Conservation (phyloP, 1,140 invertebrate species). For the Artemia franciscana region DNA sequence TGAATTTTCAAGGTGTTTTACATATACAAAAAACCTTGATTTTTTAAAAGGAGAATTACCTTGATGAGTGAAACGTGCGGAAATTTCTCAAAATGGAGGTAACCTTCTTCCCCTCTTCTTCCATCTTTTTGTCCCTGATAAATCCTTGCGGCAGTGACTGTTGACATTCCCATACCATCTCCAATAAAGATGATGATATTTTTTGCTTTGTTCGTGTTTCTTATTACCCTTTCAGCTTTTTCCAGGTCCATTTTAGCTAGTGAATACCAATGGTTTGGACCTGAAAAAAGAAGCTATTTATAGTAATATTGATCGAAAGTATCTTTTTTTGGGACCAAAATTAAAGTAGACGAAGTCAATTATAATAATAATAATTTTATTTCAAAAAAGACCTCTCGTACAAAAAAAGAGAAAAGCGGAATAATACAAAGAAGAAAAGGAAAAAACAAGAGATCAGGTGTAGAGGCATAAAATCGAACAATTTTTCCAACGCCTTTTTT, state of each 20-base stretch:
- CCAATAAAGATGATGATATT: slow-evolving; percentile 80
- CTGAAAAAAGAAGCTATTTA: slow-evolving; percentile 5
- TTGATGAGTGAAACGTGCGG: slow-evolving; percentile 58
- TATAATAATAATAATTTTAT: no score
- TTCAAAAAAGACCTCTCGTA: no score
- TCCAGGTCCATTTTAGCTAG: slow-evolving; percentile 14
- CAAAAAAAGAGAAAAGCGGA: no score
- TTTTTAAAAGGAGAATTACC: slow-evolving; percentile 31
- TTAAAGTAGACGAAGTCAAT: no score
- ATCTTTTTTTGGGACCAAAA: no score
- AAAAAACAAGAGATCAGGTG: no score
- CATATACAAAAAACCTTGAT: slow-evolving; percentile 1
- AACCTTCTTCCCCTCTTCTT: slow-evolving; percentile 32
- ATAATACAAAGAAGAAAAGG: no score
- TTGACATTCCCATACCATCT: slow-evolving; percentile 80
- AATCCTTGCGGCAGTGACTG: slow-evolving; percentile 59
- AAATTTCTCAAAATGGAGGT: slow-evolving; percentile 54
- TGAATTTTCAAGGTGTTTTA: no score
- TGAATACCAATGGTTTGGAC: slow-evolving; percentile 12
- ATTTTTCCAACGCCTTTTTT: no score
- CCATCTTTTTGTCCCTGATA: slow-evolving; percentile 32
- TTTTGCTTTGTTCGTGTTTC: slow-evolving; percentile 30
- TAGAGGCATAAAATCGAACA: no score
- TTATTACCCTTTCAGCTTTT: slow-evolving; percentile 14
- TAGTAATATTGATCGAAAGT: not conserved